Percentiles rank a stretch among this genome's conserved stretches.
These are phyloP conservation scores for Bimastos eiseni DNA, from an alignment of 2,888 invertebrate species.

Conservation along the genomic window DNA sequence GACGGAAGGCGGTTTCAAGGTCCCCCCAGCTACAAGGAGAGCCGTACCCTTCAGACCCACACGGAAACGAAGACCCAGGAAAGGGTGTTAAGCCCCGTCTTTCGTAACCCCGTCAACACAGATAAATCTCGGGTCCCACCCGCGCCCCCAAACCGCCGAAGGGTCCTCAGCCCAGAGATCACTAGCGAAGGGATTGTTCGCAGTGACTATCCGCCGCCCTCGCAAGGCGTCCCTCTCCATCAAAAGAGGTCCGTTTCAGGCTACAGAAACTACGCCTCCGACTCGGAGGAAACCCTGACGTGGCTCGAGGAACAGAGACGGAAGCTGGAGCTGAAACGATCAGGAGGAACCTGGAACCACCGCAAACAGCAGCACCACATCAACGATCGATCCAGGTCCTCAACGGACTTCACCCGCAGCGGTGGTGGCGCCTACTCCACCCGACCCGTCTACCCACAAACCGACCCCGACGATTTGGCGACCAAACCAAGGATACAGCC, in stretches of 20 bases:
- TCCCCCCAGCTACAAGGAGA: neutral
- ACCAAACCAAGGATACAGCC: neutral
- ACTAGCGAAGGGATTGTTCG: neutral
- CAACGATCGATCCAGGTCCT: neutral
- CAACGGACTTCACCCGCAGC: neutral
- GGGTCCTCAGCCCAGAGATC: neutral
- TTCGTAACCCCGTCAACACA: neutral
- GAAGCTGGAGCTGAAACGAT: slow-evolving; percentile 50
- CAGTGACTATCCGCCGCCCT: too few species aligned
- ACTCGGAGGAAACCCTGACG: slow-evolving; percentile 44
- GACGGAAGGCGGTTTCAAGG: neutral
- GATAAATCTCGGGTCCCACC: neutral
- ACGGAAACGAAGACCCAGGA: neutral
- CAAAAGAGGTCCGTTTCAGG: slow-evolving; percentile 21
- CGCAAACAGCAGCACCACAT: neutral
- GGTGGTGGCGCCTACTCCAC: neutral
- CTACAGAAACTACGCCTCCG: slow-evolving; percentile 40
- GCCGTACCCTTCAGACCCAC: neutral
- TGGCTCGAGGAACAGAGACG: slow-evolving; percentile 60
- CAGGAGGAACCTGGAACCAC: neutral
- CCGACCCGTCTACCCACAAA: slow-evolving; percentile 65
- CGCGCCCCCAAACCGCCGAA: neutral
- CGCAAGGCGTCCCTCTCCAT: neutral
- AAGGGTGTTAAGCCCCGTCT: neutral
- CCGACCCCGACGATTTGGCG: slow-evolving; percentile 58